Evolutionary conservation across 2,113 vertebrate species (phyloP).

Genomic region (Microtus pennsylvanicus): DNA sequence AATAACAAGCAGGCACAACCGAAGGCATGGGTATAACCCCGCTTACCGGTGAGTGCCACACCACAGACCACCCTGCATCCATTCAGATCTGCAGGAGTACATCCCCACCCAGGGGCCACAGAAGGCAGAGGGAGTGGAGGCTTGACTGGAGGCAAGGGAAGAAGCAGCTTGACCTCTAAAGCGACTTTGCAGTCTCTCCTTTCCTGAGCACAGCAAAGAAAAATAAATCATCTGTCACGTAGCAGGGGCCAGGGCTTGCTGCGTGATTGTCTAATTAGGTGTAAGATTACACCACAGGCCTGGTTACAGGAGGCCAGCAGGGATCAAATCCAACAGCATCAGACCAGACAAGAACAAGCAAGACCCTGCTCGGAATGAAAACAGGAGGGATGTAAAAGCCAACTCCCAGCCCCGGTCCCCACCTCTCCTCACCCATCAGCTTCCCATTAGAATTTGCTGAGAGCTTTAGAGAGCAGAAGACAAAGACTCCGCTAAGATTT

Average conservation of each 20-base stretch:
- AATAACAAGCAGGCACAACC: too few relatives aligned
- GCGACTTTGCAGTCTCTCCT: constrained; percentile 80
- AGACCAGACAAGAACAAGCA: constrained; percentile 83
- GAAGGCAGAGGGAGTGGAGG: neutral
- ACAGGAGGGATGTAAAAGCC: constrained; percentile 54
- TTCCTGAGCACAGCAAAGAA: constrained; percentile 85
- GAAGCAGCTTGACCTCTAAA: constrained; percentile 75
- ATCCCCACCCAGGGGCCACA: neutral
- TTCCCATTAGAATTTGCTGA: constrained; percentile 47
- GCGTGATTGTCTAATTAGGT: constrained; percentile 82
- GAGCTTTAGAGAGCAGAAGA: constrained; percentile 54
- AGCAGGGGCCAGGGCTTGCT: constrained; percentile 70
- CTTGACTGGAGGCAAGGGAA: constrained; percentile 25
- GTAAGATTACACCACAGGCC: constrained; percentile 84
- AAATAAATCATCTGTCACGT: constrained; percentile 86
- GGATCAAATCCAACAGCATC: constrained; percentile 83
- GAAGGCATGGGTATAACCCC: neutral
- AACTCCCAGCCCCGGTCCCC: neutral
- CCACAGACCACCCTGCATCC: neutral
- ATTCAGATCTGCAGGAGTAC: neutral
- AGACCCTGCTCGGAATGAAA: constrained; percentile 46
- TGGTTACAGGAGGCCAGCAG: constrained; percentile 71
- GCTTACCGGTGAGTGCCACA: neutral
- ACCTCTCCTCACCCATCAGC: neutral
- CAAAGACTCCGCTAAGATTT: constrained; percentile 22